phyloP scores from a whole-genome alignment of 2,797 vertebrate species.

The Ibycter americanus region DNA sequence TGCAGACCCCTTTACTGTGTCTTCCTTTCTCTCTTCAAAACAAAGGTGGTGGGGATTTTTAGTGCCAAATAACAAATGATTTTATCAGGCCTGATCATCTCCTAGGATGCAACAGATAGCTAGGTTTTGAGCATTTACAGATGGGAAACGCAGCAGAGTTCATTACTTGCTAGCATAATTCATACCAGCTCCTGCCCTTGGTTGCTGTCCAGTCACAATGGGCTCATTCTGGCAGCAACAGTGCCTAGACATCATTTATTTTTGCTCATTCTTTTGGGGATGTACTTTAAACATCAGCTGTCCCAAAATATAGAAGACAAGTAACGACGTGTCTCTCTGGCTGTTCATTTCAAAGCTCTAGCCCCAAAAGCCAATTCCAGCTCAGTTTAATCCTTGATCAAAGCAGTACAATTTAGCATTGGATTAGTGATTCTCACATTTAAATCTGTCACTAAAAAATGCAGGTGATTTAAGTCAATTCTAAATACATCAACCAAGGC shows the following conservation, averaged over 20 bases:
- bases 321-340: background rate
- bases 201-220: background rate
- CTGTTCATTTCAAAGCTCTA: slow-evolving; percentile 14
- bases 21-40: background rate
- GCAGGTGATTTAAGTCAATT: slow-evolving; percentile 17
- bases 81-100: background rate
- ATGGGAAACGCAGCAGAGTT: background rate
- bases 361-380: slow-evolving; percentile 28
- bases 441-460: slow-evolving; percentile 47
- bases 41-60: background rate
- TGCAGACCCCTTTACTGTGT: background rate
- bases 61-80: background rate
- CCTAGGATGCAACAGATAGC: background rate
- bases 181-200: background rate
- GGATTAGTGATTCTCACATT: slow-evolving; percentile 52
- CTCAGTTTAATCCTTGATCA: slow-evolving; percentile 71
- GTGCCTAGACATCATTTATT: background rate
- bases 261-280: background rate
- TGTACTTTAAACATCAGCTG: background rate
- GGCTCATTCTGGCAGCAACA: background rate
- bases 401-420: slow-evolving; percentile 50
- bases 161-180: background rate
- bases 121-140: background rate
- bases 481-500: background rate
- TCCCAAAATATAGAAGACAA: background rate